Base-by-base conservation (phyloP, 2,113 vertebrate species). In the Indicator maculatus region DNA sequence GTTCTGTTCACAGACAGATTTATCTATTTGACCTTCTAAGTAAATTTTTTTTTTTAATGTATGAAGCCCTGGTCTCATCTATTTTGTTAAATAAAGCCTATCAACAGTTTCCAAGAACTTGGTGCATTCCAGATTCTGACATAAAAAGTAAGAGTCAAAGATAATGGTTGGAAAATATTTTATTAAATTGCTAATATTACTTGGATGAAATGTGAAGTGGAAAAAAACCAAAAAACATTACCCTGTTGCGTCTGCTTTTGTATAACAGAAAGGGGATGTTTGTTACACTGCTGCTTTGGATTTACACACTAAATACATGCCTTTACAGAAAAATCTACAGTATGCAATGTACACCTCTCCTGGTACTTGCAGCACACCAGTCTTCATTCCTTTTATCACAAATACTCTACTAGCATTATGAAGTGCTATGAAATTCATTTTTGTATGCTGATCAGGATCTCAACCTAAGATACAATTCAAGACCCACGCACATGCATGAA, bases 401-500 rank as follows among this genome's bases (percentile, higher is more conserved):
- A 55, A 89, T n/a, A 31, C 73, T 66, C 17, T 47, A 11, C 7
- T 20, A 24, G 16, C 21, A 44, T 67, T 33, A 77, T 12, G 15
- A 56, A 84, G n/a, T 7, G 17, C 66, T 73, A 69, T 7, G 31
- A 60, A 72, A 77, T 41, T 55, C 11, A 63, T n/a, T 28, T 63
- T 47, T 36, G 28, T 77, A 61, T 19, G 59, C 17, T 83, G 24
- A 92, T 47, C 66, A 85, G n/a, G 5, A 31, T 44, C 64, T 69
- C 66, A 95, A 69, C n/a, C 27, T 12, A 76, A 47, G 33, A 79
- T 19, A 61, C 17, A 86, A 61, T 26, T 59, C 63, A 70, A 82
- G 52, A 83, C 16, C 19, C 67, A 33, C 2, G 1, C 19, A 67
- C 2, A 28, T 4, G 3, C 0, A 0, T 30, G 26, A 89, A 74